Evolutionary conservation across 2,888 invertebrate species (phyloP), one percentile per base, ranked within the genome.

Genomic region (Dryomyza anilis): DNA sequence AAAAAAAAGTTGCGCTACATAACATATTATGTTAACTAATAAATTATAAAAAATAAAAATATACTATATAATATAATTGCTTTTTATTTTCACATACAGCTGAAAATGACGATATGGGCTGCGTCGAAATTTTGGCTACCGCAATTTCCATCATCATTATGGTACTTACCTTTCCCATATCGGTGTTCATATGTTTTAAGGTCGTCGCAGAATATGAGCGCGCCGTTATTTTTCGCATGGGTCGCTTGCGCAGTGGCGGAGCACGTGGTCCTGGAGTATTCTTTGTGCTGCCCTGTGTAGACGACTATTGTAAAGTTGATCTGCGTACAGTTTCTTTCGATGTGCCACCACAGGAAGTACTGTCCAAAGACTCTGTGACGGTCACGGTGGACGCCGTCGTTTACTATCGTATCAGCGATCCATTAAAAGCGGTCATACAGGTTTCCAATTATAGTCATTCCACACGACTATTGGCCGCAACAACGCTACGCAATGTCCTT

Each of bases 341-440:
- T 84, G 96, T 98, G 0, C 96, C 97, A 50, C 95, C 96, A 0
- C 97, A 98, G 86, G 96, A 97, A 87, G 95, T 96, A 33, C 85
- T 96, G 62, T 94, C 95, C n/a, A 93, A 93, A 84, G 96, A 96
- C 83, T 94, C 94, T 0, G 96, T 96, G 30, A 97, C 96, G 0
- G 95, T 97, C 0, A 93, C 93, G 1, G 96, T 96, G 2, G 96
- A 96, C 78, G 96, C 96, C 0, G 92, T 93, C 1, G 92, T 93
- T 43, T 93, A 93, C 81, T 93, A 93, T 79, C 87, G 91, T 69
- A 91, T 93, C 67, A 91, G 90, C 74, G 90, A 92, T 78, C 92
- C 92, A 0, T 79, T 93, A 14, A 91, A 89, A 77, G 92, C 92
- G 0, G 89, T 92, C 8, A 87, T 91, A 10, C 83, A 83, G 67